Percentiles rank a stretch among this genome's conserved stretches.
Evolutionary conservation across 2,888 invertebrate genomes (phyloP).

Genomic region (Patella pellucida): DNA sequence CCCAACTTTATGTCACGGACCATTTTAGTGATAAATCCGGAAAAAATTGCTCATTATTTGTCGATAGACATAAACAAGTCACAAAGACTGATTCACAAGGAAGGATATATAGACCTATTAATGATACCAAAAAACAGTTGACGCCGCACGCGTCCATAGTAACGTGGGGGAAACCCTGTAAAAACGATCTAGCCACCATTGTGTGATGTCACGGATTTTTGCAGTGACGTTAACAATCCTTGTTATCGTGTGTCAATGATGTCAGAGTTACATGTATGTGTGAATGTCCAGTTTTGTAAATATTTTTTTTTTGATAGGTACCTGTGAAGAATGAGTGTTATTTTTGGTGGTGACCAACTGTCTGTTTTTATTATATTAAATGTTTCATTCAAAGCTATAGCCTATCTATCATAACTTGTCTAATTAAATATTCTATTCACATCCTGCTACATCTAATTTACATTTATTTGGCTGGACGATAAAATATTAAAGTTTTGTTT

Average conservation of each 20-base stretch:
- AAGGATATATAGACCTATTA: not conserved
- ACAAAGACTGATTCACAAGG: conserved; percentile 31
- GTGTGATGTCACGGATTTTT: conserved; percentile 35
- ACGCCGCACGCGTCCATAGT: conserved; percentile 31
- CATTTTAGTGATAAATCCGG: conserved; percentile 52
- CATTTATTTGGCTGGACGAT: too few species aligned
- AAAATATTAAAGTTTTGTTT: too few species aligned
- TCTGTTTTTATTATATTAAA: too few species aligned
- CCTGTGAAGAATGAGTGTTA: not conserved
- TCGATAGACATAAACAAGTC: conserved; percentile 21
- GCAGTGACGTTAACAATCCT: not conserved
- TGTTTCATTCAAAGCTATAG: too few species aligned
- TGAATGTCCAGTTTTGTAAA: too few species aligned
- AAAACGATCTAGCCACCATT: conserved; percentile 46
- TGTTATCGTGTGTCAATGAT: not conserved
- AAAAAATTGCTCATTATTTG: conserved; percentile 18
- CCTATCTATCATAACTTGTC: too few species aligned
- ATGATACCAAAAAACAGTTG: conserved; percentile 23
- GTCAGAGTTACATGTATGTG: not conserved
- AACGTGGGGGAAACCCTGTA: conserved; percentile 47
- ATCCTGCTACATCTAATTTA: too few species aligned
- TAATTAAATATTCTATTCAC: too few species aligned
- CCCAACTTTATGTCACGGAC: conserved; percentile 66
- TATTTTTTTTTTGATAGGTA: too few species aligned
- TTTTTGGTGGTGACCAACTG: not conserved